Evolutionary conservation across 2,888 invertebrate species (phyloP).

Genomic region (Eristalis intricaria): DNA sequence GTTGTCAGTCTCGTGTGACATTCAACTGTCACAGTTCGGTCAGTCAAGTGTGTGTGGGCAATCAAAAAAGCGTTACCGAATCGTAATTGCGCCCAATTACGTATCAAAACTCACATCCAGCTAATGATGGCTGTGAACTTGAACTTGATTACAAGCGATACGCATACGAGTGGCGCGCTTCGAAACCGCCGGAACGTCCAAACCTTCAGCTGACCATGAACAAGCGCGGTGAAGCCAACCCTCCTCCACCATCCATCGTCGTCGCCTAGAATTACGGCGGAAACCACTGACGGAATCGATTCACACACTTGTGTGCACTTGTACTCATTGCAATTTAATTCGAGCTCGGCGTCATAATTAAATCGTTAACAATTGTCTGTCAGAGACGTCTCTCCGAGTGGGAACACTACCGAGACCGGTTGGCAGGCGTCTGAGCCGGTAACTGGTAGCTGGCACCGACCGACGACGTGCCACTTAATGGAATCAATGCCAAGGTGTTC

Average conservation of each 20-base stretch:
- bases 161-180: neutral
- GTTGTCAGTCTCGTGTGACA: neutral
- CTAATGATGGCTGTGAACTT: slow-evolving; percentile 26
- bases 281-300: neutral
- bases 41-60: slow-evolving; percentile 1
- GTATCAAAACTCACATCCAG: neutral
- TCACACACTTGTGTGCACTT: neutral
- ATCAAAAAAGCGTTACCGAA: slow-evolving; percentile 40
- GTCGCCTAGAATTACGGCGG: neutral
- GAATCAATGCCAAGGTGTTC: slow-evolving; percentile 36
- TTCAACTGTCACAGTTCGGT: neutral
- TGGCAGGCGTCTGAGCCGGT: neutral
- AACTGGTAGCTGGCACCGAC: neutral
- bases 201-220: neutral
- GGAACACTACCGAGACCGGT: neutral
- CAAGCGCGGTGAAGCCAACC: neutral
- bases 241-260: neutral
- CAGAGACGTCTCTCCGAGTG: neutral
- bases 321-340: neutral
- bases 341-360: slow-evolving; percentile 8
- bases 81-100: neutral
- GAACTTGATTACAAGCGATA: slow-evolving; percentile 36
- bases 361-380: slow-evolving; percentile 11
- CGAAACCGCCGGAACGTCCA: neutral
- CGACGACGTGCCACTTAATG: neutral